These are phyloP conservation scores for Hymenochirus boettgeri DNA, from an alignment of 2,113 vertebrate species.

Conservation along the genomic window DNA sequence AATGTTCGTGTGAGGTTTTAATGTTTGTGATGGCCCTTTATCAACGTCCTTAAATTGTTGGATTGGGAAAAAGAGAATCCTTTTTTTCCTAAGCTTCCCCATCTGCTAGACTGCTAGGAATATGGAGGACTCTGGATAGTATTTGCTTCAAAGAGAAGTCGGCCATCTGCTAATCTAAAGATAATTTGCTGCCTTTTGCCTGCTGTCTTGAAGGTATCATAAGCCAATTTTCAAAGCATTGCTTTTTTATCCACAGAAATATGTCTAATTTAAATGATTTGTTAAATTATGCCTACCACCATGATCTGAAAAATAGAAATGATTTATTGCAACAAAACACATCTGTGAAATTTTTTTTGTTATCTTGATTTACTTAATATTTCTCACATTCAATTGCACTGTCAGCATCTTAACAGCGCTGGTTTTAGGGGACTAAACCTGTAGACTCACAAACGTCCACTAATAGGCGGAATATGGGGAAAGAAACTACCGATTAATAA, in stretches of 20 bases:
- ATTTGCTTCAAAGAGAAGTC: conserved; percentile 37
- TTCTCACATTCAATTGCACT: conserved; percentile 13
- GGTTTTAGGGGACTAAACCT: too few species aligned
- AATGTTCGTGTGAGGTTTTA: background rate
- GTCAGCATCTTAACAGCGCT: too few species aligned
- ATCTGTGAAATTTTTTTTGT: conserved; percentile 25
- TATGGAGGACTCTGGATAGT: conserved; percentile 17
- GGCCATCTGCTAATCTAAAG: conserved; percentile 43
- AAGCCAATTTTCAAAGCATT: conserved; percentile 42
- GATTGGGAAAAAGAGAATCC: conserved; percentile 27
- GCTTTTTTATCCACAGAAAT: conserved; percentile 28
- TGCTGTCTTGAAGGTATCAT: conserved; percentile 43
- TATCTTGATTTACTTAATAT: conserved; percentile 34
- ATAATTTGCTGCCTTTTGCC: conserved; percentile 43
- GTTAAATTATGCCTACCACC: conserved; percentile 40
- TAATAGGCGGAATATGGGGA: too few species aligned
- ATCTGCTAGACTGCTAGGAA: conserved; percentile 40
- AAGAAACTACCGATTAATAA: too few species aligned
- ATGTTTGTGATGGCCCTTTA: conserved; percentile 23
- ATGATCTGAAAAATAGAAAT: conserved; percentile 29
- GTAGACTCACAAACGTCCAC: too few species aligned
- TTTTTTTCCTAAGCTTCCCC: conserved; percentile 38
- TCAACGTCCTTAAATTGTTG: conserved; percentile 32
- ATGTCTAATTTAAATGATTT: conserved; percentile 43
- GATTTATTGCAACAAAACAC: conserved; percentile 33